phyloP scores from a whole-genome alignment of 2,888 invertebrate species.

The Omphaloscelis lunosa region DNA sequence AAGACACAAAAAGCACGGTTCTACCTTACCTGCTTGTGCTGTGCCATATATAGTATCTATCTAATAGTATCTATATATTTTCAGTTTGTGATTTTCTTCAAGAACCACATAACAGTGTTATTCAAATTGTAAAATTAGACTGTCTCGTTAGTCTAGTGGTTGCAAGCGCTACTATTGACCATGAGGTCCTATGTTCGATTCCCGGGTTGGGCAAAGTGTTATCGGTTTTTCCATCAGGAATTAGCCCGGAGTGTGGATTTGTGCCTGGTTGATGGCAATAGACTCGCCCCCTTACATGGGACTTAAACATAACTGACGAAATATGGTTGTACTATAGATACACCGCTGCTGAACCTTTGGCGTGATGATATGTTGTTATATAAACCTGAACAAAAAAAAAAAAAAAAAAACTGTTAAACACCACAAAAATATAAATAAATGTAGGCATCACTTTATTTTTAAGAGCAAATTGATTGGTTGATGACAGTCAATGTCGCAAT shows the following conservation, averaged over 20 bases:
- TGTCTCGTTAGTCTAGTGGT: no score
- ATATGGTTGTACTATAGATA: not conserved
- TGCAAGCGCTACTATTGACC: no score
- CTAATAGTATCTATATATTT: no score
- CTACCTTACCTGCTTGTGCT: no score
- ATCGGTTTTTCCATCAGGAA: not conserved
- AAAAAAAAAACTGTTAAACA: not conserved
- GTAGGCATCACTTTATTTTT: not conserved
- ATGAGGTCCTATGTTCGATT: no score
- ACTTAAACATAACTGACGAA: not conserved
- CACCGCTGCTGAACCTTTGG: not conserved
- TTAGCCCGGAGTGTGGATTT: not conserved
- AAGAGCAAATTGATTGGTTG: slow-evolving; percentile 1
- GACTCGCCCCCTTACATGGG: not conserved
- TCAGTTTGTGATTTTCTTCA: no score
- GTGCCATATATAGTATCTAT: no score
- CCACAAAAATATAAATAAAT: not conserved
- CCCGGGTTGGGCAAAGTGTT: not conserved
- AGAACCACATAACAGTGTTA: no score
- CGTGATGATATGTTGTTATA: not conserved
- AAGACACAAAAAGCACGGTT: no score
- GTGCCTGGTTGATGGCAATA: not conserved
- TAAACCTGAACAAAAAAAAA: not conserved
- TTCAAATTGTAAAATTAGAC: not conserved
- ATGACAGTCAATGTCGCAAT: slow-evolving; percentile 28